These are phyloP conservation scores for Acropora yongei DNA, from an alignment of 64 coral and sea anemone genomes.

Conservation along the genomic window DNA sequence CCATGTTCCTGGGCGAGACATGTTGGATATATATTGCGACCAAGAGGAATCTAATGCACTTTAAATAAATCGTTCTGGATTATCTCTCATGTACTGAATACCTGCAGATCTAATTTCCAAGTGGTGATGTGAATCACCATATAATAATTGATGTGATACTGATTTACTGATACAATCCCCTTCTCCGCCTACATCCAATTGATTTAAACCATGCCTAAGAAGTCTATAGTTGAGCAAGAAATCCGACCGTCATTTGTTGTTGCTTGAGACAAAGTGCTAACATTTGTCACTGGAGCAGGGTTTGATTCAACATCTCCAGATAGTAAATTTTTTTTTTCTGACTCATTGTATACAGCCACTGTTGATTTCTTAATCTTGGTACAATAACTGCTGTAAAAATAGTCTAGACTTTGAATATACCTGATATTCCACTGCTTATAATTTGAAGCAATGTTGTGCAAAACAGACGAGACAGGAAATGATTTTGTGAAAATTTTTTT, in stretches of 20 bases:
- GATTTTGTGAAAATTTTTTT: constrained; percentile 61
- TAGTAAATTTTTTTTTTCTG: constrained; percentile 69
- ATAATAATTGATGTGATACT: constrained; percentile 65
- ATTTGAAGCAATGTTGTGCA: constrained; percentile 78
- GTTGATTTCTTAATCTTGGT: constrained; percentile 38
- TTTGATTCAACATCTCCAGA: constrained; percentile 72
- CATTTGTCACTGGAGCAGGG: constrained; percentile 34
- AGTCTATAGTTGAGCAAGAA: too few relatives aligned
- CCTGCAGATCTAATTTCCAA: constrained; percentile 36
- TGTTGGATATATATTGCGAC: constrained; percentile 57
- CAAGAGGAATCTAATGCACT: constrained; percentile 47
- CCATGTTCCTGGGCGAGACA: constrained; percentile 67
- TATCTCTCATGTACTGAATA: constrained; percentile 40
- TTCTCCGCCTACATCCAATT: constrained; percentile 73
- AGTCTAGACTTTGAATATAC: constrained; percentile 69
- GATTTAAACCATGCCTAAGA: background rate
- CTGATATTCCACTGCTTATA: constrained; percentile 79
- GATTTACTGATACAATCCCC: constrained; percentile 58
- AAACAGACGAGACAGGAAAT: constrained; percentile 72
- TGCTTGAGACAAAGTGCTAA: too few relatives aligned
- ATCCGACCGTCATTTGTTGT: too few relatives aligned
- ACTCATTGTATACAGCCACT: constrained; percentile 51
- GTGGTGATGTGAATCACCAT: constrained; percentile 46
- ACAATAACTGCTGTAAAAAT: constrained; percentile 62
- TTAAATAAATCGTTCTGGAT: constrained; percentile 61